These are phyloP conservation scores for Bradypodion ventrale DNA, from an alignment of 2,797 vertebrate species.

Conservation along the genomic window DNA sequence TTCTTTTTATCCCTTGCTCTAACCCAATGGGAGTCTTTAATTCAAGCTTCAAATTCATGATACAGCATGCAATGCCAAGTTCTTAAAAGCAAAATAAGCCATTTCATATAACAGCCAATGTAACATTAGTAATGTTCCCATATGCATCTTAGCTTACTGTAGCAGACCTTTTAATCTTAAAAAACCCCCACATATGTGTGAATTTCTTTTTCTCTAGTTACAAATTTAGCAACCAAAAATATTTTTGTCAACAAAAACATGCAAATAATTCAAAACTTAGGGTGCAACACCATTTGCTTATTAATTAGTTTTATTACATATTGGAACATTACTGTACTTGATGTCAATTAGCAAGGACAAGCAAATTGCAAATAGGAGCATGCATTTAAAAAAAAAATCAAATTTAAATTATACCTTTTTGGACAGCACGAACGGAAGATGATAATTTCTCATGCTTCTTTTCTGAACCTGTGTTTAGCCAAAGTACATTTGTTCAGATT, in stretches of 20 bases:
- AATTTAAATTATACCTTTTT: constrained; percentile 92
- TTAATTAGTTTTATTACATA: constrained; percentile 50
- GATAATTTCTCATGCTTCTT: constrained; percentile 98
- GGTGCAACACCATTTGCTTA: constrained; percentile 22
- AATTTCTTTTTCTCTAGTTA: constrained; percentile 2
- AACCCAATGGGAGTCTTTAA: constrained; percentile 46
- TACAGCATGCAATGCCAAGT: constrained; percentile 65
- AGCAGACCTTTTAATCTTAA: neutral
- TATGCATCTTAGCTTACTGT: constrained; percentile 44
- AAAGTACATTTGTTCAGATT: constrained; percentile 87
- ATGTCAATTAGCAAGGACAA: constrained; percentile 64
- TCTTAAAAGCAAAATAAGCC: constrained; percentile 57
- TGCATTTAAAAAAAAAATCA: constrained; percentile 84
- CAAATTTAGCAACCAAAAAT: constrained; percentile 18
- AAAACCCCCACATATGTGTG: neutral
- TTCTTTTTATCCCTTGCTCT: constrained; percentile 15
- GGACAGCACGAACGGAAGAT: constrained; percentile 96
- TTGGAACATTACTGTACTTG: constrained; percentile 77
- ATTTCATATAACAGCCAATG: constrained; percentile 55
- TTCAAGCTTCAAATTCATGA: constrained; percentile 58
- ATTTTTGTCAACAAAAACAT: constrained; percentile 20
- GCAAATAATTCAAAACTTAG: constrained; percentile 38
- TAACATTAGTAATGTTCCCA: constrained; percentile 76
- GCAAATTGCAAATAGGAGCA: constrained; percentile 74
- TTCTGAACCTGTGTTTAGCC: constrained; percentile 91